Base-by-base conservation (phyloP, 2,888 invertebrate species). In the Thera obeliscata region DNA sequence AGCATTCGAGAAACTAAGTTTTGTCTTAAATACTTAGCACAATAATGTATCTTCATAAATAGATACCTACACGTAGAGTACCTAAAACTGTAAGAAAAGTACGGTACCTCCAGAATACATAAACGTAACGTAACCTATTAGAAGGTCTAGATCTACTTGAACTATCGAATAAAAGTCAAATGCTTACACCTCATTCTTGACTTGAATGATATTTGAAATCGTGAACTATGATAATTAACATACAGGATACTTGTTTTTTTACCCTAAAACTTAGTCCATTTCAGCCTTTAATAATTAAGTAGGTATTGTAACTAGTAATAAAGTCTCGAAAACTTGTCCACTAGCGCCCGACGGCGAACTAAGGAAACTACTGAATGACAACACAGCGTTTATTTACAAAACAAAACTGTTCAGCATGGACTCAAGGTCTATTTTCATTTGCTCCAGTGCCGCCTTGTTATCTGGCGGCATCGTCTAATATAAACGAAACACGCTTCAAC, bases 281-380 rank as follows among this genome's bases (percentile, higher is more conserved):
- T 43, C 41, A 56, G 56, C 56, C 12, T 56, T 48, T 35, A 35
- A 1, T 48, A 35, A 33, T 57, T 57, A 11, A 11, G 2, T 9
- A 35, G 38, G 56, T 38, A 46, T 46, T 46, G 9, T 9, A 9
- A 41, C 41, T 41, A 48, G 6, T 46, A 2, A 1, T 55, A 55
- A 3, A 36, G 8, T 61, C 33, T 83, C 80, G 76, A 80, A 82
- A 83, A 81, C 81, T 81, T 81, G 85, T 80, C 78, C 81, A 78
- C 85, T 79, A 86, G 83, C 84, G 83, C 82, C 58, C 82, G 82
- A 87, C 87, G 90, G 88, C 86, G 86, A 87, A 89, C 88, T 89
- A 85, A 81, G 82, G 87, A 89, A 90, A 90, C 89, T 85, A 81
- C 80, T 87, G 86, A 85, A 87, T 86, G 82, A 78, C 49, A 80